A percentile compares a stretch with the other conserved stretches of the same genome.
Conservation (phyloP, 2,797 vertebrate genomes). For the Odontamblyopus lacepedii region DNA sequence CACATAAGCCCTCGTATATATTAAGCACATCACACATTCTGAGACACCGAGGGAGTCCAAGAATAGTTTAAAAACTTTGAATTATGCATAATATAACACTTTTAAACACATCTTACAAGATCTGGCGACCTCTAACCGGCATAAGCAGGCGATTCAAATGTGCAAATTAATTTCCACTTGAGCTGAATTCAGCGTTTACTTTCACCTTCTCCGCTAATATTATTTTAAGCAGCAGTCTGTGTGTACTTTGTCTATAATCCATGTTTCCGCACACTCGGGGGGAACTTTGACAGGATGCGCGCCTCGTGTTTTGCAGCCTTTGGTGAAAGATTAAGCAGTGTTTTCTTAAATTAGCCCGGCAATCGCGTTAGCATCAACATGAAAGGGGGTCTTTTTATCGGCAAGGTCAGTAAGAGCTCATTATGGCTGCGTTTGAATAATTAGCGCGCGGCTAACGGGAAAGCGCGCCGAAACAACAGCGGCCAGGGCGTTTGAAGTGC, state of each 20-base stretch:
- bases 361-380: slow-evolving; percentile 67
- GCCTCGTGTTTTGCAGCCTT: slow-evolving; percentile 64
- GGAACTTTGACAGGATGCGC: slow-evolving; percentile 30
- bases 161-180: not conserved
- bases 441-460: slow-evolving; percentile 64
- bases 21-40: not conserved
- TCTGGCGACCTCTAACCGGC: not conserved
- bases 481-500: slow-evolving; percentile 74
- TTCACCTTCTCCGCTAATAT: not conserved
- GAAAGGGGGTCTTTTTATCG: slow-evolving; percentile 66
- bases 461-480: slow-evolving; percentile 52
- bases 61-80: slow-evolving; percentile 1
- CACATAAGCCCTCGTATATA: not conserved
- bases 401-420: slow-evolving; percentile 70
- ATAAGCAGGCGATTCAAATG: slow-evolving; percentile 2
- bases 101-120: not conserved
- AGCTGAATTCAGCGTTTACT: slow-evolving; percentile 4
- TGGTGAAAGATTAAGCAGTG: slow-evolving; percentile 75
- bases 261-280: not conserved
- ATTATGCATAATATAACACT: not conserved
- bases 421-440: slow-evolving; percentile 73
- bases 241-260: slow-evolving; percentile 7
- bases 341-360: slow-evolving; percentile 75
- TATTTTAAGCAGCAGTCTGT: slow-evolving; percentile 10
- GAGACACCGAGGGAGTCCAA: not conserved